Evolutionary conservation across 2,113 vertebrate genomes (phyloP), one percentile per base, ranked within the genome.

Genomic region (Coptodon bakossiorum): DNA sequence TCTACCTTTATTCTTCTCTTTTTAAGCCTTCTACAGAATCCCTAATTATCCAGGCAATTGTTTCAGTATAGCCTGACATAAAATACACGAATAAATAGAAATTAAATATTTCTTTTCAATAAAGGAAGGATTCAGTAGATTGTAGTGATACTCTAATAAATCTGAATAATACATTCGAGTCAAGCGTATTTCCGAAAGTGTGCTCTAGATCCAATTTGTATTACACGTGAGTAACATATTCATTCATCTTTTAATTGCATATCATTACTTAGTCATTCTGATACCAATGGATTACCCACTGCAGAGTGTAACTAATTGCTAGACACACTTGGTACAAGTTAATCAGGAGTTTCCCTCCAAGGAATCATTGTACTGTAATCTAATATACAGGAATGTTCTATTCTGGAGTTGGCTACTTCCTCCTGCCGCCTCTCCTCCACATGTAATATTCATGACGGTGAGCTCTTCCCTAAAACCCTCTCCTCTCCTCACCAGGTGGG

Each of bases 161-260:
- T 87, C 54, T 85, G 27, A 89, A 83, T 88, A 52, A 88, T 61
- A 84, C 87, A 88, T 88, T 66, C 3, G 78, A 88, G 92, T 87
- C 91, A 73, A 13, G 81, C 27, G 48, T 59, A 63, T 90, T 92
- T 92, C 84, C 9, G 6, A 90, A 87, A 89, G 80, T 76, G 80
- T 31, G 59, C 89, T 92, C 90, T 34, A 27, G 66, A 92, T 93
- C 90, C 90, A 94, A 92, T 95, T 95, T 91, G 91, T 82, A 90
- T 80, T 90, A 87, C 89, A 92, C 31, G 50, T 86, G 91, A 93
- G 89, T 40, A 89, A 90, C 91, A 90, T 73, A 81, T 84, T 94
- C 92, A 93, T 92, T 93, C 94, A 93, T 95, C 90, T 91, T 95
- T 93, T 93, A 95, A 95, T 95, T 93, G 94, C 89, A 85, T 93